Conservation (phyloP, 2,113 vertebrate species). For the Laticauda laticaudata region DNA sequence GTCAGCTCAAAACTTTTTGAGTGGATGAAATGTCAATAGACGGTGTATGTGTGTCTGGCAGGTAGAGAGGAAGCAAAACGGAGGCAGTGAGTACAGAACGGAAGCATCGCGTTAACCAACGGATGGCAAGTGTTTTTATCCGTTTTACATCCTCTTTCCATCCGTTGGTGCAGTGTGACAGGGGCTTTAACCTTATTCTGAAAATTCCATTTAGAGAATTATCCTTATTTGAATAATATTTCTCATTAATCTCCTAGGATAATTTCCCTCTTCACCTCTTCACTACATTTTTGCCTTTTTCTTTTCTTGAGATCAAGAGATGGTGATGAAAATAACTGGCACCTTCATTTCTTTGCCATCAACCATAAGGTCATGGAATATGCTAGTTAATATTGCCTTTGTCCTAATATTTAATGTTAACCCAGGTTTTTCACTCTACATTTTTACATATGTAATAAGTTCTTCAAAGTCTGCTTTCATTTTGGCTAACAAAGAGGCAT, state of each 20-base stretch:
- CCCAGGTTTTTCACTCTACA: not conserved
- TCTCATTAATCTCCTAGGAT: not conserved
- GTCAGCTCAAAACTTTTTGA: too few species aligned
- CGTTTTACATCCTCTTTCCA: too few species aligned
- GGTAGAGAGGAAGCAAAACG: too few species aligned
- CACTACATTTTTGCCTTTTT: not conserved
- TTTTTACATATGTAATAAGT: not conserved
- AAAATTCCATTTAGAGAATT: not conserved
- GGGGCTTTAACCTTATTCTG: not conserved
- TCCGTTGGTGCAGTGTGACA: too few species aligned
- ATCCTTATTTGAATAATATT: not conserved
- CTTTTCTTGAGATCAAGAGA: not conserved
- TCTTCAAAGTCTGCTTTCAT: not conserved
- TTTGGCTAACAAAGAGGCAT: not conserved
- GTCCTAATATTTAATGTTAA: not conserved
- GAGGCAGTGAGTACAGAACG: too few species aligned
- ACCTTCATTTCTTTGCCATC: not conserved
- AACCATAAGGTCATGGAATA: not conserved
- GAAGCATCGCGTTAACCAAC: too few species aligned
- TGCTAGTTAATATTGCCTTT: not conserved
- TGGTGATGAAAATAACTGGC: not conserved
- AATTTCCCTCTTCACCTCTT: not conserved
- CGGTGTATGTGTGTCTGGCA: too few species aligned
- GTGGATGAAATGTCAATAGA: too few species aligned
- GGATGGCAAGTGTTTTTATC: too few species aligned